Base-by-base conservation (phyloP, 2,113 vertebrate genomes). In the Dicrurus megarhynchus region DNA sequence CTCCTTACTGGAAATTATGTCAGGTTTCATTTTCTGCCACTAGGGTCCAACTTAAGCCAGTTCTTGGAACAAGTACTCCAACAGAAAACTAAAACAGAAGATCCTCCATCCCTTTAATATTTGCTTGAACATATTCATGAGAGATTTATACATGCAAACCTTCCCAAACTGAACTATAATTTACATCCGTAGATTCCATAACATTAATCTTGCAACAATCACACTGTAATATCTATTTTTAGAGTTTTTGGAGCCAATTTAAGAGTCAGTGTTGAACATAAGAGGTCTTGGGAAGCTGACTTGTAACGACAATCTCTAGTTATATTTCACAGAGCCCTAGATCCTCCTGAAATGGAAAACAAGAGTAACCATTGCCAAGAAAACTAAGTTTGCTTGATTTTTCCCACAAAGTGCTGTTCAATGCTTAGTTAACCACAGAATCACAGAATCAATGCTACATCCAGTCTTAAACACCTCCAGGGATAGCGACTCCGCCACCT, bases 291-390 rank as follows among this genome's bases (percentile, higher is more conserved):
- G 96, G 94, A 89, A 97, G 87, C 49, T 75, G 71, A 71, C 73
- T 85, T 26, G 8, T 27, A 89, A 86, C 0, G 3, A 92, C 95
- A 87, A 69, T 82, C 88, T 96, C 80, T 85, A 91, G 89, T 93
- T 93, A 46, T 84, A 87, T 81, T 97, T 97, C 93, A 97, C 95
- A 97, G 93, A 97, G 90, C 75, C 69, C 79, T 60, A 91, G 61
- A 57, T 95, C 23, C 46, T 92, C 77, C 90, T 79, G n/a, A 94
- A 93, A 93, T 82, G 57, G 90, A 95, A 93, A 94, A 83, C 41
- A 85, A 64, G 60, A 24, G 81, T 73, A 94, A 89, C 28, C 32
- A 79, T 39, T 97, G 97, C 97, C 97, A 98, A 97, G 90, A 97
- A 97, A 90, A 97, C 68, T 42, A 85, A 82, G 21, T 59, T 93